Conservation (phyloP, 1,140 invertebrate genomes). For the Melitaea cinxia region DNA sequence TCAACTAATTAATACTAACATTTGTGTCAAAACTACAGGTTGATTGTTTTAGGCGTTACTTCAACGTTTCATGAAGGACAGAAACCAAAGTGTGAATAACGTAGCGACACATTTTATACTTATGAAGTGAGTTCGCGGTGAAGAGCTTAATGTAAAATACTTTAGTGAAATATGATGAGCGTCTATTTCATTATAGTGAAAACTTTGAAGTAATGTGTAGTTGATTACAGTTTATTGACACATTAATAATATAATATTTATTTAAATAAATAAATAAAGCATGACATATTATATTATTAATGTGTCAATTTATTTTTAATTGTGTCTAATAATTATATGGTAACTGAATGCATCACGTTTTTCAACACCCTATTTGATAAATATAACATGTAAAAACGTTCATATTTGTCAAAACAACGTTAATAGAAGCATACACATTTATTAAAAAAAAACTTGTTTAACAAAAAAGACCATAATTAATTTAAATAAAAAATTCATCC, state of each 20-base stretch:
- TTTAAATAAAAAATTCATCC: too few relatives aligned
- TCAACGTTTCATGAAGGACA: conserved; percentile 43
- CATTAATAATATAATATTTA: background rate
- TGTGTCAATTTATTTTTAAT: too few relatives aligned
- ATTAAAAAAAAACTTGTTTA: too few relatives aligned
- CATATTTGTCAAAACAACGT: too few relatives aligned
- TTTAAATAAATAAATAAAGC: background rate
- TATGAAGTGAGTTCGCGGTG: conserved; percentile 39
- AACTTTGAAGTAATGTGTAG: background rate
- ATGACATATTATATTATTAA: too few relatives aligned
- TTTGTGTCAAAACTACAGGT: background rate
- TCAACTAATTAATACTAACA: too few relatives aligned
- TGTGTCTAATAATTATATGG: too few relatives aligned
- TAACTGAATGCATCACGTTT: too few relatives aligned
- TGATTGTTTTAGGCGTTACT: conserved; percentile 28
- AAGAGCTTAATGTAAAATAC: conserved; percentile 46
- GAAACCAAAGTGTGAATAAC: conserved; percentile 46
- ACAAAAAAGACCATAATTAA: too few relatives aligned
- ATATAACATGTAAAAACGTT: too few relatives aligned
- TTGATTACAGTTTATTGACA: background rate
- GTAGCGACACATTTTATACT: conserved; percentile 44
- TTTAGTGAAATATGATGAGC: conserved; percentile 45
- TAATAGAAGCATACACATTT: too few relatives aligned
- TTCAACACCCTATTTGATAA: too few relatives aligned
- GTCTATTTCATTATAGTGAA: conserved; percentile 17